Percentiles rank a stretch among this genome's conserved stretches.
These are phyloP conservation scores for Xerus inauris DNA, from an alignment of 2,113 vertebrate species.

Conservation along the genomic window DNA sequence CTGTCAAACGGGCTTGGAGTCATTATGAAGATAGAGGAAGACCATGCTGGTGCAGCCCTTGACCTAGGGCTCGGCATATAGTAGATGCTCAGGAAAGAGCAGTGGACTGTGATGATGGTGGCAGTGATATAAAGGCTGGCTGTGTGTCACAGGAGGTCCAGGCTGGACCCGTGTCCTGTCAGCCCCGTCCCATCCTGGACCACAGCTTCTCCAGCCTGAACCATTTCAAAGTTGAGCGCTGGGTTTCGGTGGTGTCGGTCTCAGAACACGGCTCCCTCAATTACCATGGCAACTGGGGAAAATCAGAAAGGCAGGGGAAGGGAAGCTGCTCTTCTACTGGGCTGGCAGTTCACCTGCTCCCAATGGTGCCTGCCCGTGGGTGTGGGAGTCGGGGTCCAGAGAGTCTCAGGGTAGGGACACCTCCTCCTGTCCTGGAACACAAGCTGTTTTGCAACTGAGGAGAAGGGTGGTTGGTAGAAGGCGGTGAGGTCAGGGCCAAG, in stretches of 20 bases:
- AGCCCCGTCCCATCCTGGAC: neutral
- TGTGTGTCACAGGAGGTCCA: neutral
- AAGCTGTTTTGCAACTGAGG: neutral
- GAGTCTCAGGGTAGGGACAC: neutral
- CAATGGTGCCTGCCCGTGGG: neutral
- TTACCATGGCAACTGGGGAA: constrained; percentile 83
- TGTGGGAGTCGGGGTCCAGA: neutral
- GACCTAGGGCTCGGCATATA: neutral
- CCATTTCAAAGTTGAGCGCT: constrained; percentile 65
- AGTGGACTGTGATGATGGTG: accelerated
- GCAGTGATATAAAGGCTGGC: neutral
- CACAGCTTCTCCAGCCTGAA: neutral
- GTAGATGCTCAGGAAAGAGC: constrained; percentile 40
- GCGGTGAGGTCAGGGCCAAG: neutral
- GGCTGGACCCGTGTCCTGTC: neutral
- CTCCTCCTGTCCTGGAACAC: neutral
- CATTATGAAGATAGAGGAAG: accelerated
- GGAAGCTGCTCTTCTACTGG: constrained; percentile 56
- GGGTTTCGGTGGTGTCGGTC: constrained; percentile 70
- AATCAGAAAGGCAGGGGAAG: constrained; percentile 72
- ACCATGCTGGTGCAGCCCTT: neutral
- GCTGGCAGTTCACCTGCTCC: constrained; percentile 66
- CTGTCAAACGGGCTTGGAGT: neutral
- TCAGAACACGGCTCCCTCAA: constrained; percentile 69
- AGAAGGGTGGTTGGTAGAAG: neutral